phyloP scores from a whole-genome alignment of 2,888 invertebrate species.

The Pocota personata region DNA sequence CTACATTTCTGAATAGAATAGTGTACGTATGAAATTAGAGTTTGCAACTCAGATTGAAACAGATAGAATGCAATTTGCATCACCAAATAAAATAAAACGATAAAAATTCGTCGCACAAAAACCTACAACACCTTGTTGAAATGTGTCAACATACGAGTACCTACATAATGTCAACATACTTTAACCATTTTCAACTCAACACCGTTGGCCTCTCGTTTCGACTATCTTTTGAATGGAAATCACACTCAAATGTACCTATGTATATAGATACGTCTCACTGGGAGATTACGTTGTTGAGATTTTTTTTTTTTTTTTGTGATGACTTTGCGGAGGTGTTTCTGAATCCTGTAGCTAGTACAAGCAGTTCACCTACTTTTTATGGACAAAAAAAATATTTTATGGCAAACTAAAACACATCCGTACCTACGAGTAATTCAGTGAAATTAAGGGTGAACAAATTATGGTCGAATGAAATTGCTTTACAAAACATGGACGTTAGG shows the following conservation, averaged over 20 bases:
- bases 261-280: background rate
- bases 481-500: background rate
- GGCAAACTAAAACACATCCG: background rate
- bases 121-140: background rate
- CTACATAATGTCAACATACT: background rate
- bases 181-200: conserved; percentile 15
- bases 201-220: background rate
- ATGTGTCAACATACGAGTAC: background rate
- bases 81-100: background rate
- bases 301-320: background rate
- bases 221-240: background rate
- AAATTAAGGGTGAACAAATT: background rate
- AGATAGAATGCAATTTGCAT: conserved; percentile 15
- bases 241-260: background rate
- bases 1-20: background rate
- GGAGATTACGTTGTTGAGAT: conserved; percentile 4
- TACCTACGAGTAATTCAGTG: background rate
- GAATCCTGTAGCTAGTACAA: background rate
- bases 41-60: conserved; percentile 6
- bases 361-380: conserved; percentile 23
- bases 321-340: background rate
- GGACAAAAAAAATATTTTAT: background rate
- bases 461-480: background rate
- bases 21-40: background rate
- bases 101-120: background rate